These are phyloP conservation scores for Cryptotermes secundus DNA, from an alignment of 1,140 invertebrate species.

Conservation along the genomic window DNA sequence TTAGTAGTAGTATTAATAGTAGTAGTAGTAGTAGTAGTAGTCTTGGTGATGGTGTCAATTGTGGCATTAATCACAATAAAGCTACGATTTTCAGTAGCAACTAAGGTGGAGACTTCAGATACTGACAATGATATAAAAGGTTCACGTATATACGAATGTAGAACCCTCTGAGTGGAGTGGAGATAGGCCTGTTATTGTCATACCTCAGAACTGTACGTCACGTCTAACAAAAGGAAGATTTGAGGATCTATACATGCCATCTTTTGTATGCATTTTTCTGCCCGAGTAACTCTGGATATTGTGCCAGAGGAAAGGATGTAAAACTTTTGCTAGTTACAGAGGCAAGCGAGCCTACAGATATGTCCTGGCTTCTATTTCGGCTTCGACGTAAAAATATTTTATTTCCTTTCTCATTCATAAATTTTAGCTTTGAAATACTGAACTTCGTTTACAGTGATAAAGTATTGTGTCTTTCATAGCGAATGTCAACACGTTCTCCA, in stretches of 20 bases:
- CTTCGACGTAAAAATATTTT: background rate
- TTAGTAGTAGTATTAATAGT: too few species aligned
- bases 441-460: too few species aligned
- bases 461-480: too few species aligned
- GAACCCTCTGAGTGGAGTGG: too few species aligned
- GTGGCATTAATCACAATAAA: too few species aligned
- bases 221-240: background rate
- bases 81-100: too few species aligned
- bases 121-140: too few species aligned
- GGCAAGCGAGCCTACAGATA: background rate
- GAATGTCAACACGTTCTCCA: too few species aligned
- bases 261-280: conserved; percentile 17
- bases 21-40: too few species aligned
- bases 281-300: background rate
- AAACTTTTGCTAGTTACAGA: background rate
- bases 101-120: too few species aligned
- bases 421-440: background rate
- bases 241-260: background rate
- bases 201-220: background rate
- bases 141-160: too few species aligned
- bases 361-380: background rate
- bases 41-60: too few species aligned
- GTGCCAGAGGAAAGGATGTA: background rate
- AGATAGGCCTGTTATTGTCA: conserved; percentile 5
- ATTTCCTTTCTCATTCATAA: background rate